Conservation (phyloP, 2,113 vertebrate genomes). For the Strigops habroptila region DNA sequence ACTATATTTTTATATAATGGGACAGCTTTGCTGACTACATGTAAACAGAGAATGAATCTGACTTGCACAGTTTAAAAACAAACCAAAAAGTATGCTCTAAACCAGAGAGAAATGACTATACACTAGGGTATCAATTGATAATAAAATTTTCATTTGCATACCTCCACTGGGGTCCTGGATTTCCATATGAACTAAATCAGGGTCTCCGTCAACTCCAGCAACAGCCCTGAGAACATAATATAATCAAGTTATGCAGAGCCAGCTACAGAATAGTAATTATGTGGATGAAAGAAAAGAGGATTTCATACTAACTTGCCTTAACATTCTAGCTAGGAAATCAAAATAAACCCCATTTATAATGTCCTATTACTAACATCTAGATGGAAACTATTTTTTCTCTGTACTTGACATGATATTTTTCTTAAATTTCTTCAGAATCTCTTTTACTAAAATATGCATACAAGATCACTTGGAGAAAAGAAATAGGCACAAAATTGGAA, state of each 20-base stretch:
- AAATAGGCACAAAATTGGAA: background rate
- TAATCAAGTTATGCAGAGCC: slow-evolving; percentile 9
- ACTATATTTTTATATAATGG: background rate
- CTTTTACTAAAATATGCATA: background rate
- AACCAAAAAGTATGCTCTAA: background rate
- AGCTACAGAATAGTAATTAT: slow-evolving; percentile 6
- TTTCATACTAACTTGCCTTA: background rate
- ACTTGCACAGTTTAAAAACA: background rate
- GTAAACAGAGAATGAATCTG: background rate
- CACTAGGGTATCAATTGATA: background rate
- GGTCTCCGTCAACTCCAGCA: slow-evolving; percentile 84
- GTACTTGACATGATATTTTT: background rate
- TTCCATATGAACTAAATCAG: slow-evolving; percentile 94
- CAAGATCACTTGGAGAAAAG: background rate
- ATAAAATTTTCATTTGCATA: slow-evolving; percentile 58
- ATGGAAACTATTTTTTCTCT: background rate
- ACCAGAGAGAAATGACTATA: background rate
- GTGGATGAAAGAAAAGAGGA: background rate
- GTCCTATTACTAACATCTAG: background rate
- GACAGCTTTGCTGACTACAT: slow-evolving; percentile 2
- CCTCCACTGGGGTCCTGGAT: slow-evolving; percentile 91
- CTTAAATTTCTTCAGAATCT: background rate
- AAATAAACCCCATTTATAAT: background rate
- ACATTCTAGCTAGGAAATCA: background rate
- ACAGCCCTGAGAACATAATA: slow-evolving; percentile 83